These are phyloP conservation scores for Tachysurus fulvidraco DNA, from an alignment of 2,113 vertebrate genomes.

Conservation along the genomic window DNA sequence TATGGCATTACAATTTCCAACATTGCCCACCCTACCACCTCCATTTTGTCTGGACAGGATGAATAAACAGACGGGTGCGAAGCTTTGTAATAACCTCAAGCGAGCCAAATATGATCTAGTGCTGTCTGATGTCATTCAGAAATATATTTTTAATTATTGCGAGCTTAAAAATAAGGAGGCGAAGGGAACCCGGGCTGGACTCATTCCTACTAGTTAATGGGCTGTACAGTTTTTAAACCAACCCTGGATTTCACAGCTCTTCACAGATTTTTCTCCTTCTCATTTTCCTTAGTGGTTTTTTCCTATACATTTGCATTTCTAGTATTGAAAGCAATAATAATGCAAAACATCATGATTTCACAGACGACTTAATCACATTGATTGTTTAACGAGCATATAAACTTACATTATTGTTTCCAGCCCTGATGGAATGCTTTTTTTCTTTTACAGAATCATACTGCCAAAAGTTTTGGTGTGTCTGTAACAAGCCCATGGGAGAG, in stretches of 20 bases:
- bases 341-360: not conserved
- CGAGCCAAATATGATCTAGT: slow-evolving; percentile 56
- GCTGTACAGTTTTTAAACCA: slow-evolving; percentile 50
- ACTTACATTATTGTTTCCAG: not conserved
- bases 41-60: slow-evolving; percentile 35
- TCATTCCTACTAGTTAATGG: slow-evolving; percentile 34
- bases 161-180: slow-evolving; percentile 43
- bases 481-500: not conserved
- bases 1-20: slow-evolving; percentile 48
- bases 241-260: slow-evolving; percentile 34
- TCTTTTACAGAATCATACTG: not conserved
- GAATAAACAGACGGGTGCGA: slow-evolving; percentile 46
- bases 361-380: no score
- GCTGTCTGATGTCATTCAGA: slow-evolving; percentile 49
- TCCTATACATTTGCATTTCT: not conserved
- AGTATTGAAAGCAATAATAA: not conserved
- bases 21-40: slow-evolving; percentile 30
- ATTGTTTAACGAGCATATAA: not conserved
- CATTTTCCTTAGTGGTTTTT: not conserved
- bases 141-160: slow-evolving; percentile 55
- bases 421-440: not conserved
- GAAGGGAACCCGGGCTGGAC: not conserved
- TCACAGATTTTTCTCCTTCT: slow-evolving; percentile 19
- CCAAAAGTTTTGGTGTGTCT: not conserved
- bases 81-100: slow-evolving; percentile 34